Percentiles rank a stretch among this genome's conserved stretches.
Conservation (phyloP, 1,140 invertebrate genomes). For the Sycophila sp. region DNA sequence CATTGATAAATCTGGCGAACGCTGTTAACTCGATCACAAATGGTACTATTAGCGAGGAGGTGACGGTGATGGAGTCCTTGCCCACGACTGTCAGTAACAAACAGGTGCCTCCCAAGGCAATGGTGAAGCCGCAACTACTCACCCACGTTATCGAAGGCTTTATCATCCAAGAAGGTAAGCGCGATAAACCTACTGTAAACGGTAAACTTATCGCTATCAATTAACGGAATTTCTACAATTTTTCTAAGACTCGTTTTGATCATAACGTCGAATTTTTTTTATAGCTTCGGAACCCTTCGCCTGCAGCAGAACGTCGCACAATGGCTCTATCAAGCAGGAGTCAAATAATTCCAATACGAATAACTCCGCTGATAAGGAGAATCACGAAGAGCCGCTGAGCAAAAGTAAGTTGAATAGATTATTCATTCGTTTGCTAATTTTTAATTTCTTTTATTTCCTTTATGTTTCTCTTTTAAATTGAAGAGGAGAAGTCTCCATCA, state of each 20-base stretch:
- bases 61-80: slow-evolving; percentile 42
- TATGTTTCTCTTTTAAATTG: too few relatives aligned
- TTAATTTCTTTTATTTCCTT: too few relatives aligned
- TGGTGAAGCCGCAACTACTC: slow-evolving; percentile 95
- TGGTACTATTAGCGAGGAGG: slow-evolving; percentile 53
- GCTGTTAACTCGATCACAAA: slow-evolving; percentile 64
- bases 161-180: slow-evolving; percentile 90
- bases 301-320: slow-evolving; percentile 73
- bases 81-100: slow-evolving; percentile 63
- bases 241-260: too few relatives aligned
- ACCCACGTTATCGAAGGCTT: slow-evolving; percentile 98
- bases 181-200: neutral
- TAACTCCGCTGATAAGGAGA: slow-evolving; percentile 64
- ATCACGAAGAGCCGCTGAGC: slow-evolving; percentile 76
- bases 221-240: too few relatives aligned
- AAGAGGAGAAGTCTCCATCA: too few relatives aligned
- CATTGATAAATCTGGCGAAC: slow-evolving; percentile 59
- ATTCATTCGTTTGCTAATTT: too few relatives aligned
- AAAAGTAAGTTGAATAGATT: slow-evolving; percentile 39
- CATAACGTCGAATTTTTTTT: slow-evolving; percentile 14
- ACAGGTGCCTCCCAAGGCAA: slow-evolving; percentile 85
- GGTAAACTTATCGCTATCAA: too few relatives aligned
- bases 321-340: slow-evolving; percentile 63
- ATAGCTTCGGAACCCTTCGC: slow-evolving; percentile 86
- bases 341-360: slow-evolving; percentile 63